These are phyloP conservation scores for Orchestes rusci DNA, from an alignment of 2,888 invertebrate species.

Conservation along the genomic window DNA sequence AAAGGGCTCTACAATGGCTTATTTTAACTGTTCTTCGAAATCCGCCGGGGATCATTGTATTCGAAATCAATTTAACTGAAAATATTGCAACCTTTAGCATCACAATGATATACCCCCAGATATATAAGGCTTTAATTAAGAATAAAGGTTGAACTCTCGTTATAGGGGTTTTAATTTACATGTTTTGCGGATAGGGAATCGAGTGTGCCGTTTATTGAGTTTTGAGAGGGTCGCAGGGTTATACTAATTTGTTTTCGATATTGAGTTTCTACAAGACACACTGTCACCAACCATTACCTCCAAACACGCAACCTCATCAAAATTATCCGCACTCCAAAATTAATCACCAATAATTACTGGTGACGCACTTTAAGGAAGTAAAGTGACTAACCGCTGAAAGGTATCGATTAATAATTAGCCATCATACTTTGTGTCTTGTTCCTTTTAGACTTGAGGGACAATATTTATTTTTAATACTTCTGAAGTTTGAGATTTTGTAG, in stretches of 20 bases:
- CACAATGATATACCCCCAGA: conserved; percentile 20
- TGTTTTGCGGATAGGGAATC: conserved; percentile 14
- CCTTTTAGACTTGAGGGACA: too few relatives aligned
- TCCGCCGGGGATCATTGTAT: conserved; percentile 40
- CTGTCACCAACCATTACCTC: too few relatives aligned
- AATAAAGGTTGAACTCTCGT: conserved; percentile 17
- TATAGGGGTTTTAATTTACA: conserved; percentile 20
- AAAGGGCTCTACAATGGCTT: conserved; percentile 40
- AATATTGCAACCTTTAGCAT: conserved; percentile 38
- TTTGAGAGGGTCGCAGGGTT: too few relatives aligned
- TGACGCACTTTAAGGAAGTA: conserved; percentile 40
- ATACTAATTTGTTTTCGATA: too few relatives aligned
- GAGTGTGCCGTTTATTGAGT: conserved; percentile 7
- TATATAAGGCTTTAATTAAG: conserved; percentile 22
- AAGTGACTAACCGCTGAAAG: conserved; percentile 42
- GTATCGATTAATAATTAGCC: conserved; percentile 43
- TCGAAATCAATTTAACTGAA: conserved; percentile 42
- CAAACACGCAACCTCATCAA: too few relatives aligned
- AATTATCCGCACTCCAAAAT: conserved; percentile 38
- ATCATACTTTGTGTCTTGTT: conserved; percentile 30
- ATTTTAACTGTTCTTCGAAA: conserved; percentile 42
- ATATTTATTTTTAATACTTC: too few relatives aligned
- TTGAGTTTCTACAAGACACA: too few relatives aligned
- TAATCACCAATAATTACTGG: conserved; percentile 43
- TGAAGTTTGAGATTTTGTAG: too few relatives aligned